phyloP scores from a whole-genome alignment of 2,888 invertebrate species.

The Adelphocoris suturalis region DNA sequence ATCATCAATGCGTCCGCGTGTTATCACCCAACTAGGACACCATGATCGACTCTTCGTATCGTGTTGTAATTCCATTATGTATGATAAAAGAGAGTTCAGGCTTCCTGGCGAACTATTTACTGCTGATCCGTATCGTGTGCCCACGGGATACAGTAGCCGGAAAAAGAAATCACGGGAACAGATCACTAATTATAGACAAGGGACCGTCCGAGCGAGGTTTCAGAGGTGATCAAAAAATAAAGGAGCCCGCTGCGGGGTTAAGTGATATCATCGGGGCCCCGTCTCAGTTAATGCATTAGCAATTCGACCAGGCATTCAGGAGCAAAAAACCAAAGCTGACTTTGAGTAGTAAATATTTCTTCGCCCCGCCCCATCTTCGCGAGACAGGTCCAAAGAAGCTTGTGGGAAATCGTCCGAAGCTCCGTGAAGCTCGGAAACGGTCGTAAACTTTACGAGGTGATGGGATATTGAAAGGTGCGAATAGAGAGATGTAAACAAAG shows the following conservation, averaged over 20 bases:
- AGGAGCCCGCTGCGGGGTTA: slow-evolving; percentile 8
- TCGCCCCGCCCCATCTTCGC: not conserved
- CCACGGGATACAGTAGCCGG: slow-evolving; percentile 48
- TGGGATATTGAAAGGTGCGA: slow-evolving; percentile 69
- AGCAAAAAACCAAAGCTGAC: slow-evolving; percentile 13
- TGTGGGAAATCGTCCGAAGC: slow-evolving; percentile 26
- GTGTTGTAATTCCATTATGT: slow-evolving; percentile 3
- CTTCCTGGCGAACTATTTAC: not conserved
- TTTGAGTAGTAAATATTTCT: slow-evolving; percentile 42
- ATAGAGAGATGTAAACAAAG: slow-evolving; percentile 61
- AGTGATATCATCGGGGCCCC: slow-evolving; percentile 31
- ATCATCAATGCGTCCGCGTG: not conserved
- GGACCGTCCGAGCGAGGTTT: not conserved
- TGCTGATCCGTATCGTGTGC: slow-evolving; percentile 24
- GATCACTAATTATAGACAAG: slow-evolving; percentile 40
- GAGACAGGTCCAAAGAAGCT: not conserved
- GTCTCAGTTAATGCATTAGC: slow-evolving; percentile 19
- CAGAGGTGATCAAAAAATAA: slow-evolving; percentile 28
- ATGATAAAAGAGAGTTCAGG: not conserved
- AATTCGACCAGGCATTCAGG: slow-evolving; percentile 6
- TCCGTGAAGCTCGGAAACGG: slow-evolving; percentile 38
- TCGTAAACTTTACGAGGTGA: slow-evolving; percentile 69
- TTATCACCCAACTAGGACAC: not conserved
- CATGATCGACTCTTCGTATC: slow-evolving; percentile 9
- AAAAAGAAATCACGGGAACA: slow-evolving; percentile 28